Conservation (phyloP, 1,140 invertebrate species). For the Campoletis sonorensis region DNA sequence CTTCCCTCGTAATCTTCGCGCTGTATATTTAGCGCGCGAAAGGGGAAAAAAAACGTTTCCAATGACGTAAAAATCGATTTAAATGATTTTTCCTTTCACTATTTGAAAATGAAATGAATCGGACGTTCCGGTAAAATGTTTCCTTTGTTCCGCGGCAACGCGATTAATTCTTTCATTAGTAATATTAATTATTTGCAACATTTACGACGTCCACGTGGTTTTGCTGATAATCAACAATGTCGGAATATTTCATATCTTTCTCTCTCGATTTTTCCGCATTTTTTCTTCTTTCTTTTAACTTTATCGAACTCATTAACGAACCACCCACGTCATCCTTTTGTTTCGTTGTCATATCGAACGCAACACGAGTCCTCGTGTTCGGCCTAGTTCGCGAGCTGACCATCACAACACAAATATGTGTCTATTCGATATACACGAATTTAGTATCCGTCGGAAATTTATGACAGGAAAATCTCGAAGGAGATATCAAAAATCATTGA, state of each 20-base stretch:
- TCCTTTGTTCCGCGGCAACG: too few relatives aligned
- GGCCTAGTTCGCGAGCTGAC: conserved; percentile 16
- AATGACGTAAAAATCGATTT: neutral
- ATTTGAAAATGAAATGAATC: too few relatives aligned
- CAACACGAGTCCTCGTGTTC: conserved; percentile 17
- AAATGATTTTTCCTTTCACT: neutral
- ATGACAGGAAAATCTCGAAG: neutral
- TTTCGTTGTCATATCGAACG: conserved; percentile 49
- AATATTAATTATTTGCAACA: neutral
- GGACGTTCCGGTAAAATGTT: too few relatives aligned
- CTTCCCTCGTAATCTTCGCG: neutral
- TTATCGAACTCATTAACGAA: conserved; percentile 37
- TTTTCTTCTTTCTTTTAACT: conserved; percentile 19
- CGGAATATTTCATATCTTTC: neutral
- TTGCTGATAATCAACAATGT: conserved; percentile 18
- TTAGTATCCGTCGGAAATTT: neutral
- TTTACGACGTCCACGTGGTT: conserved; percentile 30
- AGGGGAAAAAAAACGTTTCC: neutral
- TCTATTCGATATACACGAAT: neutral
- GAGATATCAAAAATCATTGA: too few relatives aligned
- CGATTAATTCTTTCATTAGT: neutral
- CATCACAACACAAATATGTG: conserved; percentile 29
- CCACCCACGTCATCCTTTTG: conserved; percentile 61
- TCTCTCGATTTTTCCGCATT: neutral
- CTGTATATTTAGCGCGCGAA: neutral